Evolutionary conservation across 2,797 vertebrate genomes (phyloP).

Genomic region (Eurystomus glaucurus): DNA sequence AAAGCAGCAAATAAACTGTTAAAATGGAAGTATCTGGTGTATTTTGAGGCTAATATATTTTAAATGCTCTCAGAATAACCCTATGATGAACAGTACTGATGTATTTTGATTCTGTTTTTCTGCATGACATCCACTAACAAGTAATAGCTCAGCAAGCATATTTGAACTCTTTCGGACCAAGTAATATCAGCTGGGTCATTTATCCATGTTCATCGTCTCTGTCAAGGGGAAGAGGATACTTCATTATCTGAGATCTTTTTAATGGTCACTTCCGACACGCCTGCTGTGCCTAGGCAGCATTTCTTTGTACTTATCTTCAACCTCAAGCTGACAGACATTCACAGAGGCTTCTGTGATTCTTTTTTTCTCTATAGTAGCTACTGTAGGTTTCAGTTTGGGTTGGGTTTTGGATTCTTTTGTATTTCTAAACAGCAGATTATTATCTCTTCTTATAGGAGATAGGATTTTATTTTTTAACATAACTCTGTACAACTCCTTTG

Average conservation of each 20-base stretch:
- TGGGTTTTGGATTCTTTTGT: neutral
- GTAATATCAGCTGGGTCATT: neutral
- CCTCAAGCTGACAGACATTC: neutral
- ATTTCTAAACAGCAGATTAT: neutral
- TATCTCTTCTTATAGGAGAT: neutral
- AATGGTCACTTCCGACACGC: neutral
- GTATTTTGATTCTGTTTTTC: neutral
- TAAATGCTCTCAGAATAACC: neutral
- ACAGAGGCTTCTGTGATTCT: neutral
- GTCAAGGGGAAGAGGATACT: constrained; percentile 2
- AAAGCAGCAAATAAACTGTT: neutral
- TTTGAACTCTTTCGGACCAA: neutral
- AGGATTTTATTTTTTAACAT: neutral
- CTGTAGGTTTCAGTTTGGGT: neutral
- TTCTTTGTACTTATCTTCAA: neutral
- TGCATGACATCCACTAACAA: neutral
- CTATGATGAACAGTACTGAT: neutral
- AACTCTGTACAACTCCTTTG: neutral
- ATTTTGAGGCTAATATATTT: neutral
- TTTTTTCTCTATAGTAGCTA: neutral
- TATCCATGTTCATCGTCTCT: neutral
- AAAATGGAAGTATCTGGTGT: neutral
- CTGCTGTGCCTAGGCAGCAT: neutral
- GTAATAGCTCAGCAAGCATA: neutral
- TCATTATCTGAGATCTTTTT: constrained; percentile 6